These are phyloP conservation scores for Euthynnus affinis DNA, from an alignment of 2,797 vertebrate genomes.

Conservation along the genomic window DNA sequence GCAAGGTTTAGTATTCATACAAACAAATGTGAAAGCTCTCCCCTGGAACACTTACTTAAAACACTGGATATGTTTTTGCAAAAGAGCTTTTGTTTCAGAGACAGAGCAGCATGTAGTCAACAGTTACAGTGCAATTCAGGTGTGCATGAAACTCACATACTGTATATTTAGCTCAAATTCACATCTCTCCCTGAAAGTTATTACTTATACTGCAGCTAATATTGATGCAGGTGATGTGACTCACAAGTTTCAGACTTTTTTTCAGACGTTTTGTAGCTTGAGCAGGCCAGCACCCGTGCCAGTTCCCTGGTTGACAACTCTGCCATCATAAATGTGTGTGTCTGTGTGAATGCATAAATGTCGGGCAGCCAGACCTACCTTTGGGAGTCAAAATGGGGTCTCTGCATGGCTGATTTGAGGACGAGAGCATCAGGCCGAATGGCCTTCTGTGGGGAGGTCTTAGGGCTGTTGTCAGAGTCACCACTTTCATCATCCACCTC, in stretches of 20 bases:
- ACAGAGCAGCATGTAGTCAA: background rate
- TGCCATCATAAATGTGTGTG: no score
- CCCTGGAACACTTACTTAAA: background rate
- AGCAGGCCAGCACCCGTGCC: background rate
- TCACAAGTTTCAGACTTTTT: background rate
- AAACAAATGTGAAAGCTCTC: conserved; percentile 7
- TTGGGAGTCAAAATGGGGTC: conserved; percentile 92
- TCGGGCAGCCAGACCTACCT: conserved; percentile 86
- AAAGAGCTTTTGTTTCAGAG: background rate
- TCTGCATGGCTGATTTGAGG: conserved; percentile 92
- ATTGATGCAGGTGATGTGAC: background rate
- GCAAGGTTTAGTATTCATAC: background rate
- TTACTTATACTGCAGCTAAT: background rate
- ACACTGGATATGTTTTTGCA: background rate
- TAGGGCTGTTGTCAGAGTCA: conserved; percentile 95
- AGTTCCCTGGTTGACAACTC: no score
- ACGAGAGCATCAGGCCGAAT: conserved; percentile 92
- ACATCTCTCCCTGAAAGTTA: background rate
- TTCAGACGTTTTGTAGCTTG: background rate
- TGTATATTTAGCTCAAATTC: background rate
- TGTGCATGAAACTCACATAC: background rate
- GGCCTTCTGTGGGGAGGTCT: conserved; percentile 92
- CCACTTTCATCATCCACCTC: conserved; percentile 94
- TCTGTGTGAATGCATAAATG: conserved; percentile 1
- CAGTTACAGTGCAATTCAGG: conserved; percentile 3